These are phyloP conservation scores for Spea hammondii DNA, from an alignment of 2,797 vertebrate genomes.

Conservation along the genomic window DNA sequence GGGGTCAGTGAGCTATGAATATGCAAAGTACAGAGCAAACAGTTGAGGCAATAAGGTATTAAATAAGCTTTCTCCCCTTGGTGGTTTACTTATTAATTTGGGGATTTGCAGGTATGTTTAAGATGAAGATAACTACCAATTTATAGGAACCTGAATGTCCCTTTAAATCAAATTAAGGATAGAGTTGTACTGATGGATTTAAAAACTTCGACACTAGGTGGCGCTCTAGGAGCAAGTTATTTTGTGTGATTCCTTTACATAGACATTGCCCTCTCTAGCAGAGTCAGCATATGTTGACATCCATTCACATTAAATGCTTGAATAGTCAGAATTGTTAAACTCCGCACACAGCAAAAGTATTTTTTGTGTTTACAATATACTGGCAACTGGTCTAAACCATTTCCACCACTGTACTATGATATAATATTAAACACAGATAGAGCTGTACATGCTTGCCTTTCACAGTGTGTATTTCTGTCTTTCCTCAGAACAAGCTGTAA, in stretches of 20 bases:
- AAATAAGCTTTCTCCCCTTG: too few species aligned
- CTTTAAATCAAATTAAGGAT: too few species aligned
- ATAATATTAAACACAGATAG: not conserved
- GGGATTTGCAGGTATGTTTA: too few species aligned
- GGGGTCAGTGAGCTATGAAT: too few species aligned
- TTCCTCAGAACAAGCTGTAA: not conserved
- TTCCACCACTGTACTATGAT: conserved; percentile 7
- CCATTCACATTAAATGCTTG: conserved; percentile 17
- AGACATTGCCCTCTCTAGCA: conserved; percentile 31
- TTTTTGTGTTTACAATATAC: conserved; percentile 14
- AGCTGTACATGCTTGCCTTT: not conserved
- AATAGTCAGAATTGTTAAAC: conserved; percentile 14
- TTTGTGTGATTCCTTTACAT: conserved; percentile 15
- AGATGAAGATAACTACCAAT: too few species aligned
- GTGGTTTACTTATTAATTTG: too few species aligned
- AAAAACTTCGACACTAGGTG: conserved; percentile 64
- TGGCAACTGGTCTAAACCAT: conserved; percentile 10
- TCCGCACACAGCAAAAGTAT: conserved; percentile 18
- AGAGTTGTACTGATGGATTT: too few species aligned
- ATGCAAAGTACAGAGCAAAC: too few species aligned
- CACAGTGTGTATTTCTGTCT: not conserved
- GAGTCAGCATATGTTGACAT: conserved; percentile 21
- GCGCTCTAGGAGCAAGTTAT: conserved; percentile 67
- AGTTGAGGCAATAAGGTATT: too few species aligned
- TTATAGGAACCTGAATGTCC: too few species aligned